phyloP scores from a whole-genome alignment of 2,888 invertebrate species.

The Patella pellucida region DNA sequence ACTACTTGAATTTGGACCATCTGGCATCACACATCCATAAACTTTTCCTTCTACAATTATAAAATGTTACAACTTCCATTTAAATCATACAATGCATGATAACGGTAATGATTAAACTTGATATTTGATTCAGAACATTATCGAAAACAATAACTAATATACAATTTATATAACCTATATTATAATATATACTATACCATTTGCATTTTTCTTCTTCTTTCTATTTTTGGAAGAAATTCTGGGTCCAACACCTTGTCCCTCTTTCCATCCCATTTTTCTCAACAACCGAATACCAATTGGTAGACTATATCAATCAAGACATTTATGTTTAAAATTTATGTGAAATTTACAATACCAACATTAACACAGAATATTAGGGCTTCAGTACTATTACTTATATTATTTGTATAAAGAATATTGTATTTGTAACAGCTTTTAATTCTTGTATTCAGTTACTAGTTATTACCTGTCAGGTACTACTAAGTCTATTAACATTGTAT shows the following conservation, averaged over 20 bases:
- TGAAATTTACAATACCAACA: no score
- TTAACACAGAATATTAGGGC: no score
- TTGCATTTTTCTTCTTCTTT: constrained; percentile 38
- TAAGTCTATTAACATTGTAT: constrained; percentile 80
- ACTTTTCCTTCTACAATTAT: neutral
- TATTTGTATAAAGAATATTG: no score
- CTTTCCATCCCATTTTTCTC: constrained; percentile 92
- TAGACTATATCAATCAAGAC: constrained; percentile 77
- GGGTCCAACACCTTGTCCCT: constrained; percentile 87
- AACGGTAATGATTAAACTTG: no score
- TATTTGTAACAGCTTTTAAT: neutral
- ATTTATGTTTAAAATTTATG: neutral
- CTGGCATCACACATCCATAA: neutral
- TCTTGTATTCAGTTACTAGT: neutral
- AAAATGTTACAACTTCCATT: neutral
- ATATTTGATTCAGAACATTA: neutral
- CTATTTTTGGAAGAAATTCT: constrained; percentile 68
- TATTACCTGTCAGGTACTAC: constrained; percentile 77
- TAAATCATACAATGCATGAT: no score
- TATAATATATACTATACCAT: neutral
- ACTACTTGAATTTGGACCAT: neutral
- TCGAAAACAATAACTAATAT: neutral
- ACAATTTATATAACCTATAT: neutral
- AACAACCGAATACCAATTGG: constrained; percentile 90
- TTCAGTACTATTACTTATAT: no score